Evolutionary conservation across 1,140 invertebrate genomes (phyloP).

Genomic region (Alviniconcha marisindica): DNA sequence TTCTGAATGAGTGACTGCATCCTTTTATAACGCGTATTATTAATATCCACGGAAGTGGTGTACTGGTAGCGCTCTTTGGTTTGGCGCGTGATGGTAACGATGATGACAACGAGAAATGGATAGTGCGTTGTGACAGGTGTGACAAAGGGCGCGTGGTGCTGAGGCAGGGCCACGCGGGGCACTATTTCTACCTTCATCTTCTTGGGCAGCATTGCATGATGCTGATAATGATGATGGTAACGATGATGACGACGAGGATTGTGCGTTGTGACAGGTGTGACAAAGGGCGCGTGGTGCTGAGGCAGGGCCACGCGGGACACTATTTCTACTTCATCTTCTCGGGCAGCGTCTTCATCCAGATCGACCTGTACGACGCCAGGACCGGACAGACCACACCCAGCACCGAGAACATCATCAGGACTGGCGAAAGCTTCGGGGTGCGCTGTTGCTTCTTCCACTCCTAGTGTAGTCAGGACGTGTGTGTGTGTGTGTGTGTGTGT

Average conservation of each 20-base stretch:
- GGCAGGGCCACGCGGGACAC: constrained; percentile 54
- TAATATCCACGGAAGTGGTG: no score
- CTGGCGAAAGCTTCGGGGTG: constrained; percentile 60
- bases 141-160: constrained; percentile 59
- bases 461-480: neutral
- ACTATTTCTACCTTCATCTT: constrained; percentile 61
- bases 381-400: constrained; percentile 37
- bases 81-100: no score
- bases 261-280: constrained; percentile 63
- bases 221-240: no score
- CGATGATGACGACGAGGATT: no score
- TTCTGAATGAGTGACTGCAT: no score
- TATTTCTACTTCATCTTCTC: constrained; percentile 63
- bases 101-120: no score
- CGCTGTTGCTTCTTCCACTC: no score
- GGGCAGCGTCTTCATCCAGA: constrained; percentile 58
- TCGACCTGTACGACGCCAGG: constrained; percentile 45
- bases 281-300: constrained; percentile 56
- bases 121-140: no score
- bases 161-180: constrained; percentile 54
- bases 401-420: constrained; percentile 54
- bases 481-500: neutral
- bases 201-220: no score
- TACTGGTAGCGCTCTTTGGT: no score
- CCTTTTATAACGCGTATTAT: no score